Evolutionary conservation across 2,113 vertebrate genomes (phyloP).

Genomic region (Microcebus jonahi): DNA sequence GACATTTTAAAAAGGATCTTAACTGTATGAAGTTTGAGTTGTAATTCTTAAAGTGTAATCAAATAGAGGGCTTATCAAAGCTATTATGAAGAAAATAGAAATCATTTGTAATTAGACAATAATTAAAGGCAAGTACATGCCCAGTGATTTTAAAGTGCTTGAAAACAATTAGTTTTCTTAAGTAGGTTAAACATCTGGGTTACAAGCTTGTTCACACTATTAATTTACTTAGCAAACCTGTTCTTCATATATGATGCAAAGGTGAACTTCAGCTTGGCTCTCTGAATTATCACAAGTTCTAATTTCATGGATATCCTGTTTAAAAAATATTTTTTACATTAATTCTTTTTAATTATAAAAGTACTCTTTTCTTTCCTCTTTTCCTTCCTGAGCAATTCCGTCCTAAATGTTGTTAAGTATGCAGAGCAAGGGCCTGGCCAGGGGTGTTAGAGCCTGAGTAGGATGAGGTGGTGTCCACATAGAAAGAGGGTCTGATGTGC

Average conservation of each 20-base stretch:
- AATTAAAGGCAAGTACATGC: slow-evolving; percentile 76
- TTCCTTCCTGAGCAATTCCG: neutral
- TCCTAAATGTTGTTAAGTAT: neutral
- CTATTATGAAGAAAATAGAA: slow-evolving; percentile 73
- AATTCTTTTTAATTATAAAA: neutral
- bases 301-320: slow-evolving; percentile 27
- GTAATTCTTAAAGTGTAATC: slow-evolving; percentile 57
- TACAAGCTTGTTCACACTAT: slow-evolving; percentile 65
- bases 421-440: neutral
- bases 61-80: slow-evolving; percentile 64
- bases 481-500: neutral
- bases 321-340: neutral
- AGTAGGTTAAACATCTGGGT: slow-evolving; percentile 79
- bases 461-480: neutral
- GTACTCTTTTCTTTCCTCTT: neutral
- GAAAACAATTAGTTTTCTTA: slow-evolving; percentile 78
- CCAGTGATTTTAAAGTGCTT: slow-evolving; percentile 77
- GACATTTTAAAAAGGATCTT: slow-evolving; percentile 54
- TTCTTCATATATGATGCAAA: slow-evolving; percentile 69
- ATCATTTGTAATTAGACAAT: slow-evolving; percentile 74
- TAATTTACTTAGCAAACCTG: slow-evolving; percentile 77
- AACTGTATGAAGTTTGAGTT: slow-evolving; percentile 52
- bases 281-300: slow-evolving; percentile 38
- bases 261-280: slow-evolving; percentile 31
- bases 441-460: neutral